Evolutionary conservation across 2,113 vertebrate genomes (phyloP).

Genomic region (Eulemur rufifrons): DNA sequence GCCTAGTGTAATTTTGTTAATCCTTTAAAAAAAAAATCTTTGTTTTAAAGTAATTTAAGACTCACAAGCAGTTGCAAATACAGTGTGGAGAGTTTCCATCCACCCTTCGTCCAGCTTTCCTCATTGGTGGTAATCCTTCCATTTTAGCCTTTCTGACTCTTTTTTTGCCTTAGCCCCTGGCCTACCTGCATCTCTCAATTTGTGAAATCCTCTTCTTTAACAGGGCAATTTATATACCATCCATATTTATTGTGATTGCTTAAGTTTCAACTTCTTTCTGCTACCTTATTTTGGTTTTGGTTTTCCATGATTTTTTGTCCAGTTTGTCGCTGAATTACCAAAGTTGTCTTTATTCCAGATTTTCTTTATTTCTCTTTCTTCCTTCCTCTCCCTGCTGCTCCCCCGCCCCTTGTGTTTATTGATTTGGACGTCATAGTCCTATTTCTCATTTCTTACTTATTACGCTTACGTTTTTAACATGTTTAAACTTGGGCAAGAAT

Average conservation of each 20-base stretch:
- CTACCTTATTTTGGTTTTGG: not conserved
- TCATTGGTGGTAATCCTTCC: not conserved
- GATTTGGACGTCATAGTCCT: not conserved
- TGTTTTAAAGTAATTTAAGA: not conserved
- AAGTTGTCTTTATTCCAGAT: not conserved
- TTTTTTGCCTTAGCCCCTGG: not conserved
- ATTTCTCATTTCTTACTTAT: not conserved
- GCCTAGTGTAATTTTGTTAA: not conserved
- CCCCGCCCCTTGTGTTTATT: not conserved
- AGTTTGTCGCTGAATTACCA: not conserved
- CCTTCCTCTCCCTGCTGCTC: not conserved
- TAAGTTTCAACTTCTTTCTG: not conserved
- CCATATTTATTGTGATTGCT: not conserved
- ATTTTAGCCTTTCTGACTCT: not conserved
- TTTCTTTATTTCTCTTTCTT: not conserved
- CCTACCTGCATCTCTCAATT: not conserved
- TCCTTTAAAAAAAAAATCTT: not conserved
- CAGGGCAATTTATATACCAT: not conserved
- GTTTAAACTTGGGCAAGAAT: constrained; percentile 37
- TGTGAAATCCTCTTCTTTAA: not conserved
- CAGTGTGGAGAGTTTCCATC: fast-evolving
- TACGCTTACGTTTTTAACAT: constrained; percentile 3
- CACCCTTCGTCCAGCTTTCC: not conserved
- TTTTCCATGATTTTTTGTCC: not conserved
- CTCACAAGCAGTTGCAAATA: not conserved